Percentiles rank a stretch among this genome's conserved stretches.
phyloP scores from a whole-genome alignment of 1,140 invertebrate genomes.

The Temnothorax nylanderi region DNA sequence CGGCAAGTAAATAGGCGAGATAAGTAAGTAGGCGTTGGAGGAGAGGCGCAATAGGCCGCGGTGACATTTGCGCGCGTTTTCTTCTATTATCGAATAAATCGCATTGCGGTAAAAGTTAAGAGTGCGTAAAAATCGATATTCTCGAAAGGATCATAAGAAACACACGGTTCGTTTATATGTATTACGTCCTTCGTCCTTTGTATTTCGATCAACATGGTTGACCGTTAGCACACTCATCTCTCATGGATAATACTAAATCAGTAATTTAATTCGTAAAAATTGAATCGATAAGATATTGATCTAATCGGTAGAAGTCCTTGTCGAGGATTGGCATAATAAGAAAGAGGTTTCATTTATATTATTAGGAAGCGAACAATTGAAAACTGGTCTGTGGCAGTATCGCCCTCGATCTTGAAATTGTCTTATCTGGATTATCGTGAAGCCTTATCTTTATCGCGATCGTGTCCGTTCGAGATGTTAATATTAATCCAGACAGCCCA shows the following conservation, averaged over 20 bases:
- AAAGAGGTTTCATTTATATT: background rate
- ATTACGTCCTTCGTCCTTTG: background rate
- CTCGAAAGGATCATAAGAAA: background rate
- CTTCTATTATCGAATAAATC: slow-evolving; percentile 10
- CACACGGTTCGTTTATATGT: background rate
- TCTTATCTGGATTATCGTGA: slow-evolving; percentile 13
- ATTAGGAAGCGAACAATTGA: background rate
- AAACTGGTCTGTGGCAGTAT: background rate
- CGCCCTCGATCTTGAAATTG: background rate
- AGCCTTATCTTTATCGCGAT: background rate
- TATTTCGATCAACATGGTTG: background rate
- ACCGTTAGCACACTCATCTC: background rate
- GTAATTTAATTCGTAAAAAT: slow-evolving; percentile 17
- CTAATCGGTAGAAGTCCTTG: background rate
- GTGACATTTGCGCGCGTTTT: background rate
- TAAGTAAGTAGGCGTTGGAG: slow-evolving; percentile 31
- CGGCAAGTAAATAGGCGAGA: slow-evolving; percentile 17
- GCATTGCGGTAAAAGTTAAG: slow-evolving; percentile 8
- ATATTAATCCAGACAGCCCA: background rate
- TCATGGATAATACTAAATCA: background rate
- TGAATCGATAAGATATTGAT: slow-evolving; percentile 2
- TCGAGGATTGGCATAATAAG: background rate
- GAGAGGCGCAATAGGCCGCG: slow-evolving; percentile 32
- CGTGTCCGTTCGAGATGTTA: background rate
- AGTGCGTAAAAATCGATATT: slow-evolving; percentile 2